Evolutionary conservation across 1,140 invertebrate genomes (phyloP).

Genomic region (Araneus ventricosus): DNA sequence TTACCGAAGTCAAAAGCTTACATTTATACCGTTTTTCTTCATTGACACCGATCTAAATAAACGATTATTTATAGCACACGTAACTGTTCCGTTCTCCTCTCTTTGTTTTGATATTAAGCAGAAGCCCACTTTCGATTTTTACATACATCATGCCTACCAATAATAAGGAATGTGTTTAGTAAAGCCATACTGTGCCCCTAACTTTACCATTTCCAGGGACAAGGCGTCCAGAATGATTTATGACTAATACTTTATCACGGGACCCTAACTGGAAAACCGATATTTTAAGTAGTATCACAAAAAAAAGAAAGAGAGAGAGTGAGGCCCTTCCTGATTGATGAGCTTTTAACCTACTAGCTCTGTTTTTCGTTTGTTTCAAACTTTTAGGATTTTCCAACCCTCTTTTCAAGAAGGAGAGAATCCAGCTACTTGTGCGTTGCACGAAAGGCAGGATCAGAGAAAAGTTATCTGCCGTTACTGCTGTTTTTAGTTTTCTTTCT

Average conservation of each 20-base stretch:
- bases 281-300: constrained; percentile 69
- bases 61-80: constrained; percentile 28
- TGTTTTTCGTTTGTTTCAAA: constrained; percentile 67
- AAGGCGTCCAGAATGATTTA: constrained; percentile 65
- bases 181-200: constrained; percentile 42
- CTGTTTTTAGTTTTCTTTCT: constrained; percentile 36
- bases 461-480: constrained; percentile 17
- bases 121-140: constrained; percentile 61
- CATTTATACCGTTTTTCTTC: not conserved
- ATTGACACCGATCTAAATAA: constrained; percentile 20
- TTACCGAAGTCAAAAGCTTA: not conserved
- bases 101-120: constrained; percentile 53
- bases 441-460: not conserved
- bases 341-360: constrained; percentile 69
- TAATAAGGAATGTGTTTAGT: constrained; percentile 50
- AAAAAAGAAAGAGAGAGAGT: not conserved
- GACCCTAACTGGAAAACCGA: constrained; percentile 72
- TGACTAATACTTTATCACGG: constrained; percentile 71
- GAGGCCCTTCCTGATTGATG: constrained; percentile 52
- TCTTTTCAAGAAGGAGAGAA: not conserved
- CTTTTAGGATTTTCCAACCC: constrained; percentile 58
- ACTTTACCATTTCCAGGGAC: constrained; percentile 66
- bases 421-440: not conserved
- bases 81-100: not conserved
- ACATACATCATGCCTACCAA: constrained; percentile 63